phyloP scores from a whole-genome alignment of 92 coral and sea anemone species.

The Siderastrea radians region DNA sequence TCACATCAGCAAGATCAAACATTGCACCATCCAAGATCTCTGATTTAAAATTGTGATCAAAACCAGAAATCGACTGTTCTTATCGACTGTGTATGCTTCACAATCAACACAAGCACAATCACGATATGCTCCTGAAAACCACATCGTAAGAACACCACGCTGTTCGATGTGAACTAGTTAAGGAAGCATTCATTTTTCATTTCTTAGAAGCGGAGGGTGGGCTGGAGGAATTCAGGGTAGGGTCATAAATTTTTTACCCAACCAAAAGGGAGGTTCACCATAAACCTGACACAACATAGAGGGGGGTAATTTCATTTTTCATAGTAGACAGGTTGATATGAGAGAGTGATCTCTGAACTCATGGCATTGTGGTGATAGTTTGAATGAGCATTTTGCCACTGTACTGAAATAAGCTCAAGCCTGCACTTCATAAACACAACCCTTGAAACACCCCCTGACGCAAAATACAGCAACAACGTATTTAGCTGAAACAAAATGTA shows the following conservation, averaged over 20 bases:
- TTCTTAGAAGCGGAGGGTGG: neutral
- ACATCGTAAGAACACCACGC: too few relatives aligned
- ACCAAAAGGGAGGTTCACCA: slow-evolving; percentile 3
- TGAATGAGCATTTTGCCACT: slow-evolving; percentile 15
- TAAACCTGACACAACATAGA: neutral
- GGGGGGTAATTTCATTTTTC: slow-evolving; percentile 18
- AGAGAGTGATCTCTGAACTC: slow-evolving; percentile 11
- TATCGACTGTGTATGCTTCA: too few relatives aligned
- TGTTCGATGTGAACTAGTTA: too few relatives aligned
- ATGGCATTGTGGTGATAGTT: neutral
- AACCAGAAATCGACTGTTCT: too few relatives aligned
- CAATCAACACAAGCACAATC: too few relatives aligned
- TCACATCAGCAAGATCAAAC: too few relatives aligned
- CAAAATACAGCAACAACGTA: neutral
- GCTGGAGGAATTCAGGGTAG: slow-evolving; percentile 11
- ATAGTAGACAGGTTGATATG: neutral
- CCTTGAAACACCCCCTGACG: slow-evolving; percentile 15
- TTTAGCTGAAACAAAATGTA: neutral
- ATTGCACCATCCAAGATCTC: too few relatives aligned
- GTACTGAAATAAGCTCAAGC: slow-evolving; percentile 6
- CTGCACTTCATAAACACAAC: slow-evolving; percentile 4
- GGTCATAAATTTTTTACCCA: slow-evolving; percentile 4
- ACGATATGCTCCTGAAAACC: too few relatives aligned
- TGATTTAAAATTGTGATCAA: too few relatives aligned
- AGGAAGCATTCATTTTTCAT: neutral